Evolutionary conservation across 2,113 vertebrate species (phyloP), one percentile per base, ranked within the genome.

Genomic region (Catagonus wagneri): DNA sequence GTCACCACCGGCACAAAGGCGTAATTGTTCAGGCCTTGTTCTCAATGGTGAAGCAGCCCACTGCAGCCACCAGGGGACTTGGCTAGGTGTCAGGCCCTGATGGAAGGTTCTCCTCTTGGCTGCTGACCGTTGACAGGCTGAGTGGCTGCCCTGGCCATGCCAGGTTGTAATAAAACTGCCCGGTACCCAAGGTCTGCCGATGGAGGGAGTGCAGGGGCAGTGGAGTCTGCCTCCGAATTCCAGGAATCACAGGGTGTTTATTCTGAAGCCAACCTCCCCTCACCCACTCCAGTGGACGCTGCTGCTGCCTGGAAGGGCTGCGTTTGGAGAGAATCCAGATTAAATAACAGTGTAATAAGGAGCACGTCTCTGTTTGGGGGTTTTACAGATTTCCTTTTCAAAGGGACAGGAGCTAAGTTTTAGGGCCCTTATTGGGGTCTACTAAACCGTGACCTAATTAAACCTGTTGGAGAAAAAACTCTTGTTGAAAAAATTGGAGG

Each of bases 201-300:
- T 34, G 12, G 78, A 95, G 94, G 96, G 89, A 92, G 94, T 44
- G 50, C 89, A 89, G 95, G 94, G 95, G 75, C 94, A 96, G 93
- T 88, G 86, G 90, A 97, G 97, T 85, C 23, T 78, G 89, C 97
- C 97, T 97, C 92, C 79, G 72, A 92, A 98, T 96, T 95, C 95
- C 97, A 97, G 97, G 95, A 97, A 96, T 94, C 90, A 94, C 96
- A 34, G 72, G 98, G 92, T 97, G 86, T 95, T 98, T 89, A 94
- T 96, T 90, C 81, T 81, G 97, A 91, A 94, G 83, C 94, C 52
- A 71, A 80, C 79, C 58, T 79, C 88, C 93, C 91, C 11, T 94
- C 72, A 76, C 96, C 96, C 92, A 54, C 68, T 68, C 65, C 7
- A 0, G 52, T 83, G 97, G 97, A 96, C 39, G 10, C 94, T 3